Base-by-base conservation (phyloP, 53 echinoderm and acorn worm genomes). In the Temnopleurus reevesii region DNA sequence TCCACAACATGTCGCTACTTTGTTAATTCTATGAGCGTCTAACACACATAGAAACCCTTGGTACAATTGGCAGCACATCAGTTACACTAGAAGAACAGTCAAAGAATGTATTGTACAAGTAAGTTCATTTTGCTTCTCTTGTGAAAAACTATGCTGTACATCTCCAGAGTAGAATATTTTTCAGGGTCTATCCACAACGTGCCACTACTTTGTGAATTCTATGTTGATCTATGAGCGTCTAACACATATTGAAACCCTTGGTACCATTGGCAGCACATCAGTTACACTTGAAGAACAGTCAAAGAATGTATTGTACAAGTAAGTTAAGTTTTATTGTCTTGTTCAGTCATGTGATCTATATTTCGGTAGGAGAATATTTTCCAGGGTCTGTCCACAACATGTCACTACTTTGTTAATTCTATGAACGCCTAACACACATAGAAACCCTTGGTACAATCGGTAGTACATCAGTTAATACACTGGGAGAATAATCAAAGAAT, bases 331-430 rank as follows among this genome's bases (percentile, higher is more conserved):
- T 59, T n/a, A 59, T 51, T 51, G 53, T 51, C 15, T 51, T 51
- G 53, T n/a, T n/a, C n/a, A n/a, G n/a, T n/a, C n/a, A n/a, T n/a
- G n/a, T n/a, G n/a, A n/a, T n/a, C n/a, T n/a, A n/a, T n/a, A n/a
- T n/a, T n/a, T n/a, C n/a, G n/a, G n/a, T n/a, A n/a, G n/a, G n/a
- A n/a, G n/a, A n/a, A n/a, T n/a, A n/a, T n/a, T 43, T 44, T 89
- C 9, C 92, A 97, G 97, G 97, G 97, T 21, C 55, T 97, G 27
- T 91, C 89, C 12, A 55, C 31, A 4, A 81, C 91, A 8, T 97
- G 97, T 49, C 51, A 79, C 4, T 97, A 97, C 56, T 77, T 81
- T 21, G 24, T 91, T 21, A 91, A 93, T 29, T 33, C 86, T 94
- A 94, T 82, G 34, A 30, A n/a, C 88, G 89, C 28, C 76, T 83